These are phyloP conservation scores for Myrmophylax atrothorax DNA, from an alignment of 2,113 vertebrate genomes.

Conservation along the genomic window DNA sequence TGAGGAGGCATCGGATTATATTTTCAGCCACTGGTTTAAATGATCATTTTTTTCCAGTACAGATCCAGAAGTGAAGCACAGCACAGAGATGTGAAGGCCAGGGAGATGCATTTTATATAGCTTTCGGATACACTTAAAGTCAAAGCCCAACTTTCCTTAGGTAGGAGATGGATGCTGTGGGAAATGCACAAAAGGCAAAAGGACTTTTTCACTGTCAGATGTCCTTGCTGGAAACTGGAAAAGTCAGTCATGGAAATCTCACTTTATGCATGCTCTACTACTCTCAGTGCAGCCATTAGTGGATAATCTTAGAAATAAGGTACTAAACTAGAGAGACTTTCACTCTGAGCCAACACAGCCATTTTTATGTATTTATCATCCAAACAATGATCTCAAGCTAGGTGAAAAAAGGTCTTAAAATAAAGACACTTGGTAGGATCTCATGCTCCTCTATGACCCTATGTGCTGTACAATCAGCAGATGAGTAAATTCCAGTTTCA, in stretches of 20 bases:
- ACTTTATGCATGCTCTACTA: not conserved
- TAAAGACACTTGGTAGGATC: not conserved
- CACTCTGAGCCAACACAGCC: not conserved
- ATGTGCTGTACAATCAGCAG: not conserved
- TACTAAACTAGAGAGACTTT: not conserved
- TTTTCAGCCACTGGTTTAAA: not conserved
- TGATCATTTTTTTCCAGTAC: not conserved
- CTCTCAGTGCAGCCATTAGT: not conserved
- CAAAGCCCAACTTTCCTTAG: not conserved
- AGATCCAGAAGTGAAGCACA: not conserved
- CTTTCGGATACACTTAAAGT: not conserved
- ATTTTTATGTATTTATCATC: not conserved
- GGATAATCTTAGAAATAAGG: not conserved
- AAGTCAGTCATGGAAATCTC: conserved; percentile 15
- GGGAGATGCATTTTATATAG: not conserved
- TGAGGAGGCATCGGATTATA: not conserved
- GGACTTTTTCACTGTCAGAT: not conserved
- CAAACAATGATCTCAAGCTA: conserved; percentile 6
- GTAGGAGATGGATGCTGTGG: not conserved
- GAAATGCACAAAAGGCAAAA: not conserved
- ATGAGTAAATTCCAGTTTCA: not conserved
- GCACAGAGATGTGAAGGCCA: not conserved
- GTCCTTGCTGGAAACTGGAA: not conserved
- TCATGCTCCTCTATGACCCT: not conserved
- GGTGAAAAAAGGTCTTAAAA: not conserved